Evolutionary conservation across 2,888 invertebrate species (phyloP).

Genomic region (Leptopilina drosophilae): DNA sequence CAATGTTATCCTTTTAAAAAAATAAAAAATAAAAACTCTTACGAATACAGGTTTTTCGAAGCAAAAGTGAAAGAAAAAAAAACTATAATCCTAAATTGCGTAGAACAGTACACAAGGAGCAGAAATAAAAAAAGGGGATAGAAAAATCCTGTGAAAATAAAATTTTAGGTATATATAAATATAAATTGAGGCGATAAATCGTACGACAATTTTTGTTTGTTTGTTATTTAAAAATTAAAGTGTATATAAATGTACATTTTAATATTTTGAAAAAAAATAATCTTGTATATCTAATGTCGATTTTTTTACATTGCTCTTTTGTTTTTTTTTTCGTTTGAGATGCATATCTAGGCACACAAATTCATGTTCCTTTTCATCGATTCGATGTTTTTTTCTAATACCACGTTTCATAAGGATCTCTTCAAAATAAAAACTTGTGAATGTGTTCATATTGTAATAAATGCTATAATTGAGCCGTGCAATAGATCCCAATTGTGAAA

Average conservation of each 20-base stretch:
- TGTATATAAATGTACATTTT: too few species aligned
- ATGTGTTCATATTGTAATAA: slow-evolving; percentile 40
- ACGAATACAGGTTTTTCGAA: not conserved
- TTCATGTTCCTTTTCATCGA: slow-evolving; percentile 9
- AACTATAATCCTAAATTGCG: slow-evolving; percentile 3
- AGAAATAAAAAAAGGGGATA: not conserved
- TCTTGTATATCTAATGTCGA: not conserved
- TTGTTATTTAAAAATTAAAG: not conserved
- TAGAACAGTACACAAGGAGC: not conserved
- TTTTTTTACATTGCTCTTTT: not conserved
- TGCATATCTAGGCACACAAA: not conserved
- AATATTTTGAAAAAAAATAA: not conserved
- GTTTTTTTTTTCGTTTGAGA: not conserved
- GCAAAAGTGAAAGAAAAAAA: not conserved
- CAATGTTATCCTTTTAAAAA: slow-evolving; percentile 62
- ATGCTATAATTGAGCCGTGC: slow-evolving; percentile 25
- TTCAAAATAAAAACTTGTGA: slow-evolving; percentile 20
- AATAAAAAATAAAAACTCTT: not conserved
- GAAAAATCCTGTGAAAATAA: slow-evolving; percentile 4
- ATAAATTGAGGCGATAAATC: not conserved
- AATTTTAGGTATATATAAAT: slow-evolving; percentile 1
- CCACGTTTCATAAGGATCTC: slow-evolving; percentile 23
- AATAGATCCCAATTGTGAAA: slow-evolving; percentile 31
- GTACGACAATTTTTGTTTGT: not conserved
- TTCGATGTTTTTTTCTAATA: not conserved